A percentile compares a stretch with the other conserved stretches of the same genome.
Conservation (phyloP, 2,113 vertebrate genomes). For the Furnarius figulus region DNA sequence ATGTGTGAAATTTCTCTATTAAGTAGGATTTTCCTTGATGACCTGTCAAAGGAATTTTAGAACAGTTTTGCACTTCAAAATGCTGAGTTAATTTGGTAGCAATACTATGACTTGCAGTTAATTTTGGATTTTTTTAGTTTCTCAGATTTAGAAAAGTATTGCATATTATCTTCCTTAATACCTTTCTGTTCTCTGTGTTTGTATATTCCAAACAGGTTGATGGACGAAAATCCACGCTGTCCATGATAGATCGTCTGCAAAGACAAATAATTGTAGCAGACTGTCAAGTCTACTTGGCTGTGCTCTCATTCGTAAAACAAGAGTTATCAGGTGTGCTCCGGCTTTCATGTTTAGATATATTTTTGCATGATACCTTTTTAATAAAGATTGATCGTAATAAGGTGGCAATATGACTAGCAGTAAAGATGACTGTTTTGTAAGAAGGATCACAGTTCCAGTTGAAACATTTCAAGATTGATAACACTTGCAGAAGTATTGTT, state of each 20-base stretch:
- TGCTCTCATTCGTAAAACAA: conserved; percentile 96
- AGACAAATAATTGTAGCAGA: conserved; percentile 97
- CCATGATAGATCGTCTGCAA: conserved; percentile 91
- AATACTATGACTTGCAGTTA: neutral
- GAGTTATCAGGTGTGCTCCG: conserved; percentile 88
- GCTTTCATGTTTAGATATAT: neutral
- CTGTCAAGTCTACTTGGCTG: conserved; percentile 97
- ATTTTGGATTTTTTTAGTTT: neutral
- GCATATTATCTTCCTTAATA: neutral
- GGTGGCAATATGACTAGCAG: neutral
- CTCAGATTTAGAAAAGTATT: neutral
- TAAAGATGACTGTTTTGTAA: neutral
- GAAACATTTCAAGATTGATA: neutral
- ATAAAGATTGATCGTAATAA: neutral
- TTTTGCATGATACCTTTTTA: neutral
- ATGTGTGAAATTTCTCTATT: neutral
- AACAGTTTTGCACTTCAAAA: neutral
- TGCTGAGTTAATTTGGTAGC: neutral
- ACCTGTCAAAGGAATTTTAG: neutral
- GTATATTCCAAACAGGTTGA: conserved; percentile 81
- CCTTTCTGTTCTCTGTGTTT: neutral
- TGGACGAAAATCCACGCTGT: conserved; percentile 83
- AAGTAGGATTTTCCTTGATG: neutral
- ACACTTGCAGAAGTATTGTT: neutral
- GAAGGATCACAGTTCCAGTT: neutral